A percentile compares a stretch with the other conserved stretches of the same genome.
Conservation (phyloP, 2,888 invertebrate species). For the Portevinia maculata region DNA sequence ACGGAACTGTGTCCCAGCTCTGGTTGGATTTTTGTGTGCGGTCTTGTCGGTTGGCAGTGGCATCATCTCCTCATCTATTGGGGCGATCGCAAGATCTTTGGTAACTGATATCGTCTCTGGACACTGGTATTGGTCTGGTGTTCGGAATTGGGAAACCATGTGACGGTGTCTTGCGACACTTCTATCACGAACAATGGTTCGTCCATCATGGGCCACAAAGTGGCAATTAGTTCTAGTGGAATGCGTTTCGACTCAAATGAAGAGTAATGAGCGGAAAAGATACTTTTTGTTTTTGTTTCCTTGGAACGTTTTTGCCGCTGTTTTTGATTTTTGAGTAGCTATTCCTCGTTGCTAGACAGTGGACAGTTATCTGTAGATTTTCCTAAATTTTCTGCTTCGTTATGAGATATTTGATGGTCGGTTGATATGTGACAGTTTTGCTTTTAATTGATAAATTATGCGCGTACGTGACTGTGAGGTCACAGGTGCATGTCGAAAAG, state of each 20-base stretch:
- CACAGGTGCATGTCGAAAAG: slow-evolving; percentile 62
- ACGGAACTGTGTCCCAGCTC: slow-evolving; percentile 73
- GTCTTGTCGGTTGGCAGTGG: slow-evolving; percentile 27
- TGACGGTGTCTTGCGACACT: slow-evolving; percentile 73
- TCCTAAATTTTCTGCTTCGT: slow-evolving; percentile 77
- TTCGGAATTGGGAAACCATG: slow-evolving; percentile 72
- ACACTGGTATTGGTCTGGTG: slow-evolving; percentile 45
- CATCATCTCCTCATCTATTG: slow-evolving; percentile 69
- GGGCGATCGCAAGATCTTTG: slow-evolving; percentile 71
- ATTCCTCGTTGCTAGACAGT: neutral
- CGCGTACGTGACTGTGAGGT: slow-evolving; percentile 55
- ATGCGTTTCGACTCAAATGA: slow-evolving; percentile 68
- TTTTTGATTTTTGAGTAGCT: slow-evolving; percentile 13
- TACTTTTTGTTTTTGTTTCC: slow-evolving; percentile 44
- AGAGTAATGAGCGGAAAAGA: slow-evolving; percentile 74
- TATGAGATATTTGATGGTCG: slow-evolving; percentile 74
- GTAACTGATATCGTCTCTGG: slow-evolving; percentile 58
- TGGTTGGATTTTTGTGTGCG: slow-evolving; percentile 20
- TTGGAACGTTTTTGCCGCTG: slow-evolving; percentile 25
- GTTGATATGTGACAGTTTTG: slow-evolving; percentile 71
- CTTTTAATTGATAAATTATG: slow-evolving; percentile 71
- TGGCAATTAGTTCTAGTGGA: slow-evolving; percentile 74
- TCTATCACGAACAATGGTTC: slow-evolving; percentile 67
- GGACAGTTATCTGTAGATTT: slow-evolving; percentile 59
- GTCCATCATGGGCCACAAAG: slow-evolving; percentile 73